Evolutionary conservation across 2,113 vertebrate genomes (phyloP), one percentile per base, ranked within the genome.

Genomic region (Misgurnus mizolepis): DNA sequence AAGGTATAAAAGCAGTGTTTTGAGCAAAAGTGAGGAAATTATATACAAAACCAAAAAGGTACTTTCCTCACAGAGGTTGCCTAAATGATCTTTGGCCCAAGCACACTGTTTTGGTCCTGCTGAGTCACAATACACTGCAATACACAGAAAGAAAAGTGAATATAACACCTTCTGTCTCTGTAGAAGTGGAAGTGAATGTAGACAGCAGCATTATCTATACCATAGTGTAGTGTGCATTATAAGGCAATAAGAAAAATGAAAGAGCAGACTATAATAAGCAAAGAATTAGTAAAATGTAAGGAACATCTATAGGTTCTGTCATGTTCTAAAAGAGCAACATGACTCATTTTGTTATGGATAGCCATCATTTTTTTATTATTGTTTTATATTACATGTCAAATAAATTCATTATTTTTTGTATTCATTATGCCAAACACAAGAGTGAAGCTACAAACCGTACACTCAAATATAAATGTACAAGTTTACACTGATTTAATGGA

Each of bases 31-130:
- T 27, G 18, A 7, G 4, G 3, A 40, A 40, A 34, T 34, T 34
- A 34, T 34, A 34, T 34, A 34, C 11, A 27, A 27, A 56, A 40
- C n/a, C 65, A 67, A 83, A 84, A 82, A 80, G 87, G 90, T 91
- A 90, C 89, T 91, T 91, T 90, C 90, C 89, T 86, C 61, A 66
- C 49, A 2, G 41, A 76, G 22, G 47, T 67, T 81, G 83, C 80
- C 73, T 88, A 86, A 88, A 84, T 64, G 49, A 79, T 76, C 82
- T 58, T 17, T 22, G 1, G 53, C 68, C 85, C 81, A 85, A 75
- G 79, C 53, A 76, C 58, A 85, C 73, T 77, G 68, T 74, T 87
- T 22, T 83, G 82, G 85, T 83, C 77, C 74, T 79, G 83, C 86
- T 83, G 67, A 83, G 67, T 87, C 81, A 85, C 49, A 45, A 74